These are phyloP conservation scores for Clarias pachynema DNA, from an alignment of 2,797 vertebrate genomes.

Conservation along the genomic window DNA sequence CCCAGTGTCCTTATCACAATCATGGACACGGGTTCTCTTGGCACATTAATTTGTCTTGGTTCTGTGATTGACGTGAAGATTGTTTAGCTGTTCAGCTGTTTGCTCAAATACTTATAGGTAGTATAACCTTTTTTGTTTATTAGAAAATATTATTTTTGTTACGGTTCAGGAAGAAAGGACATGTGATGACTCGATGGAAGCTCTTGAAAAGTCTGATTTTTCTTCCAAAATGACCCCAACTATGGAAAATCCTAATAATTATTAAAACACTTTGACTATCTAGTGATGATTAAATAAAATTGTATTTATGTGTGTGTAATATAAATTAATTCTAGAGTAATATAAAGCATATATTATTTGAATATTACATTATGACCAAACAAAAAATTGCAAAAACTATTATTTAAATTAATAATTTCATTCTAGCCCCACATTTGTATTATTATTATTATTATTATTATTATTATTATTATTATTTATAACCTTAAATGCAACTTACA, in stretches of 20 bases:
- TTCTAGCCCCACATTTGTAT: neutral
- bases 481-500: neutral
- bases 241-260: neutral
- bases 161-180: neutral
- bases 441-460: neutral
- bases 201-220: neutral
- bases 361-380: neutral
- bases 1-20: constrained; percentile 9
- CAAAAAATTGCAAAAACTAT: neutral
- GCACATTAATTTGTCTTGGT: constrained; percentile 19
- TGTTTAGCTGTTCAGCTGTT: neutral
- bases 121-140: neutral
- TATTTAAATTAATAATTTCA: neutral
- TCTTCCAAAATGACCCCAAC: neutral
- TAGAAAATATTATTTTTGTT: neutral
- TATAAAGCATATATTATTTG: neutral
- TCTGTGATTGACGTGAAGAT: constrained; percentile 12
- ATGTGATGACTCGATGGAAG: neutral
- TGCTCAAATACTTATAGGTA: neutral
- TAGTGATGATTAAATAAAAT: neutral
- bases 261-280: too few relatives aligned
- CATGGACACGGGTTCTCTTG: neutral
- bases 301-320: neutral
- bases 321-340: neutral
- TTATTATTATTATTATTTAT: neutral